Evolutionary conservation across 2,888 invertebrate genomes (phyloP), one percentile per base, ranked within the genome.

Genomic region (Baronia brevicornis): DNA sequence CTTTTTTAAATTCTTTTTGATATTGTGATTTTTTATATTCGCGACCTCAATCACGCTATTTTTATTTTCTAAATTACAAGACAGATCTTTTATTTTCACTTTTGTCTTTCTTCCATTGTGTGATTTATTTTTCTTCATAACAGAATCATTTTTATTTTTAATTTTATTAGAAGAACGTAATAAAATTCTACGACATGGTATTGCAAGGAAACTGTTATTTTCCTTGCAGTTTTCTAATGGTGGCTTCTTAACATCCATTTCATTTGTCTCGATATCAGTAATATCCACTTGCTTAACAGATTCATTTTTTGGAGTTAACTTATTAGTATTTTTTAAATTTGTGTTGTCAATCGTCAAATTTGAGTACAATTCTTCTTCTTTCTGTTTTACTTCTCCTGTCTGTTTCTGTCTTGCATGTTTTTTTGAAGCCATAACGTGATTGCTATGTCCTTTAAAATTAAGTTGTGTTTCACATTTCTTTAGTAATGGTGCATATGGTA

Each of bases 131-230:
- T 18, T 28, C 12, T 36, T 8, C 3, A 23, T 21, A 3, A 19
- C 18, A 2, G 17, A 2, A 18, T 8, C n/a, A 1, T 5, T 22
- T 27, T 36, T 6, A 10, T 29, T 15, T 21, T 44, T 39, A 17
- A 54, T 23, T 39, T 56, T 60, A 41, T 65, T 65, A 9, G 65
- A 65, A 7, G 74, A 65, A 28, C 65, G 53, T 28, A 71, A 41
- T 13, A 63, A 33, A 36, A 65, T 66, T 5, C 63, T 55, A 10
- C 63, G 60, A 38, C 47, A 41, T 2, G 39, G 29, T 9, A 24
- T 22, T 24, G 31, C 5, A 5, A 37, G 35, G 9, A 26, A 45
- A 28, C 54, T 48, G 44, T 60, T 65, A 50, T 66, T 60, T 10
- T 45, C 64, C 3, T 10, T 8, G n/a, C 5, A 12, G 3, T 13